Conservation (phyloP, 92 coral and sea anemone genomes). For the Blastomussa wellsi region DNA sequence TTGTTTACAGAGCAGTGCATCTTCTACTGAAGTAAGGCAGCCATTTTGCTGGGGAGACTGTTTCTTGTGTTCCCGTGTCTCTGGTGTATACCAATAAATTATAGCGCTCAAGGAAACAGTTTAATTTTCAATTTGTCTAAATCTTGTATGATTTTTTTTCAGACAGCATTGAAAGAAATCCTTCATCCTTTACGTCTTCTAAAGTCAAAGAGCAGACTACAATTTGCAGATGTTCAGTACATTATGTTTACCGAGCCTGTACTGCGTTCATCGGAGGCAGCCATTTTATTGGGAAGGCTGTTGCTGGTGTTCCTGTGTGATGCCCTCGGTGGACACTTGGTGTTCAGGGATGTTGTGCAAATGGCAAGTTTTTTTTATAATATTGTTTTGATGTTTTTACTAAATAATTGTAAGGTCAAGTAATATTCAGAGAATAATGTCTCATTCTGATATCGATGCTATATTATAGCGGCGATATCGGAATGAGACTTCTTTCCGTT, state of each 20-base stretch:
- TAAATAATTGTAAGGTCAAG: neutral
- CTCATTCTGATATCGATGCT: no score
- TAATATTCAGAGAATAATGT: no score
- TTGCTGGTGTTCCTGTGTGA: constrained; percentile 30
- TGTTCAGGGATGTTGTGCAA: constrained; percentile 16
- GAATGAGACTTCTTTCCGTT: no score
- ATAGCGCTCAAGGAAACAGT: neutral
- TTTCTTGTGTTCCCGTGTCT: no score
- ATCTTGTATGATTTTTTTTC: neutral
- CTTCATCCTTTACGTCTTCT: constrained; percentile 32
- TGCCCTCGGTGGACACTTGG: constrained; percentile 32
- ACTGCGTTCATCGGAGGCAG: constrained; percentile 4
- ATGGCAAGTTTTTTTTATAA: constrained; percentile 1
- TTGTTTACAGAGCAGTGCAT: neutral
- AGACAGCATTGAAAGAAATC: constrained; percentile 24
- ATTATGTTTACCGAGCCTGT: constrained; percentile 1
- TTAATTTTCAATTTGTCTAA: neutral
- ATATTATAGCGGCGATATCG: no score
- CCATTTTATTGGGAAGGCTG: constrained; percentile 11
- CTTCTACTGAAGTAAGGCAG: no score
- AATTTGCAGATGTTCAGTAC: constrained; percentile 26
- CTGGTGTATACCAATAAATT: no score
- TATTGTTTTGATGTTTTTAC: neutral
- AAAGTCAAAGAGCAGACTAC: constrained; percentile 30
- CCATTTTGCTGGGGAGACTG: no score